Evolutionary conservation across 2,113 vertebrate genomes (phyloP), one percentile per base, ranked within the genome.

Genomic region (Paramormyrops kingsleyae): DNA sequence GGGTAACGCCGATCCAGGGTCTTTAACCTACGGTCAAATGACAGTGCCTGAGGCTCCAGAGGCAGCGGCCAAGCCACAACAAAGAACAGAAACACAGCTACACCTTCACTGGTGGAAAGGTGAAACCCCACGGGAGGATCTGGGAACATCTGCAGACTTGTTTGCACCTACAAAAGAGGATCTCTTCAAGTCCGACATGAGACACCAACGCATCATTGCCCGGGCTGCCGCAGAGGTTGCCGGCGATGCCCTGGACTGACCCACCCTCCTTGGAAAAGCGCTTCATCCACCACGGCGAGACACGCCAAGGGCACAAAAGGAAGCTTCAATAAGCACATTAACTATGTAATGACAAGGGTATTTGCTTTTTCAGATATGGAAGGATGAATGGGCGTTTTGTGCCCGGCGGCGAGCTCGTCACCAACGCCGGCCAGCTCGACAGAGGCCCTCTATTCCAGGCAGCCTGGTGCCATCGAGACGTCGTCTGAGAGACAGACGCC

Each of bases 241-340:
- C 59, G 49, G 46, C 53, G 49, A 53, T 9, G 39, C 83, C 21
- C n/a, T 90, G 19, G 52, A 70, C 89, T 74, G 89, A 87, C 59
- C 56, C 89, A 74, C 70, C 56, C 17, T 15, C 80, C 44, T 44
- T 84, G 83, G 83, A 84, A 46, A 46, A 10, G 83, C 44, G 6
- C 15, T n/a, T 47, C 83, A 24, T 24, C 83, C 44, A 10, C 83
- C 83, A 46, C 15, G 13, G 46, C 13, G 66, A 85, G 70, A 56
- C 83, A 49, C 44, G 83, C 27, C 27, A 31, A 39, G 53, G 88
- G 77, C 21, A 74, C 59, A 87, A 49, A n/a, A 46, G 80, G 89
- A 86, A 83, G 47, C 62, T 90, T 89, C 89, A 91, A 92, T 92
- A 83, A 91, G 59, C 90, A 80, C 87, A 91, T 90, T 91, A 90